phyloP scores from a whole-genome alignment of 2,797 vertebrate species.

The Enteromius treurensis region DNA sequence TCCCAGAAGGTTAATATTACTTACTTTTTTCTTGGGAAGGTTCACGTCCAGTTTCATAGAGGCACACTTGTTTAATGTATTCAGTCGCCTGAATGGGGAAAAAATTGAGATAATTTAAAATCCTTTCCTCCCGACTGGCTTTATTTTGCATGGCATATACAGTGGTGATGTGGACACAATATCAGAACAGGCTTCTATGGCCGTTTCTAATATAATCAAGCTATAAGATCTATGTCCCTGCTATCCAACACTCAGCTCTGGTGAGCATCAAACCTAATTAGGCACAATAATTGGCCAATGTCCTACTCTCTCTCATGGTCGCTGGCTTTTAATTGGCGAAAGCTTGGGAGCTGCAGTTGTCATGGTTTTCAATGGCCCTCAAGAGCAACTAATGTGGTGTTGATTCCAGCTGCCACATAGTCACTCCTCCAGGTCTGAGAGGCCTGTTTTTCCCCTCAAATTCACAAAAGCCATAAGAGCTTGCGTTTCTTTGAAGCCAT shows the following conservation, averaged over 20 bases:
- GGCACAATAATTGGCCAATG: conserved; percentile 62
- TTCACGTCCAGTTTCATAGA: conserved; percentile 99
- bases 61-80: conserved; percentile 98
- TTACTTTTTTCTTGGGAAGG: conserved; percentile 97
- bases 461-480: conserved; percentile 22
- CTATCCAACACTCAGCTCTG: conserved; percentile 26
- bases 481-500: conserved; percentile 47
- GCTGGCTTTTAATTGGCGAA: conserved; percentile 57
- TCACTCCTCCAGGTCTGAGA: conserved; percentile 24
- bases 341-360: conserved; percentile 44
- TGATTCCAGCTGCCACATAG: conserved; percentile 32
- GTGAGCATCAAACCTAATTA: conserved; percentile 66
- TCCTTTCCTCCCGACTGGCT: not conserved
- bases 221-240: conserved; percentile 30
- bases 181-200: conserved; percentile 5
- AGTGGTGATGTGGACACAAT: conserved; percentile 19
- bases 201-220: conserved; percentile 28
- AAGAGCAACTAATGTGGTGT: conserved; percentile 26
- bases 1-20: conserved; percentile 51
- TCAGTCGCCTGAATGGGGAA: conserved; percentile 86
- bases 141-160: not conserved
- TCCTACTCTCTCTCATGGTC: conserved; percentile 60
- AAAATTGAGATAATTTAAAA: not conserved
- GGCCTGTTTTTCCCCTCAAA: not conserved
- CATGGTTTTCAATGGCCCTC: conserved; percentile 1